Evolutionary conservation across 2,888 invertebrate species (phyloP).

Genomic region (Fragum sueziense): DNA sequence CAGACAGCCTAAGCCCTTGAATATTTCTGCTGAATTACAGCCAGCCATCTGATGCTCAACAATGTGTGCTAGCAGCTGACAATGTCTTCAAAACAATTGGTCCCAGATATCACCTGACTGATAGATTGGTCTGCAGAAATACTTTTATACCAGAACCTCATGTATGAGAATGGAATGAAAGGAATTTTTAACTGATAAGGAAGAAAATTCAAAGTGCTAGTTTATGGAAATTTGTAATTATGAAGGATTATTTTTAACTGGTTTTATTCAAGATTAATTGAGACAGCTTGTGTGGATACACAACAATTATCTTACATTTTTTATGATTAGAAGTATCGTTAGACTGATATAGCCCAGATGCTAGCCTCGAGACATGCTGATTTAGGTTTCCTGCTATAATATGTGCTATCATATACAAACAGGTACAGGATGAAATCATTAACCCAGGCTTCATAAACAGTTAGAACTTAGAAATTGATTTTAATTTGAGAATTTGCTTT

Average conservation of each 20-base stretch:
- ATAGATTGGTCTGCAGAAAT: neutral
- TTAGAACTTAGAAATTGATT: constrained; percentile 5
- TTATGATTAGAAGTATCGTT: constrained; percentile 12
- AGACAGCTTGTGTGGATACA: constrained; percentile 1
- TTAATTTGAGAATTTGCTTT: constrained; percentile 8
- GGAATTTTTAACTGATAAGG: neutral
- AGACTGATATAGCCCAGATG: constrained; percentile 19
- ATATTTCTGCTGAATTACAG: neutral
- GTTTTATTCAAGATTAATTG: neutral
- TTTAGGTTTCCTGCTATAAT: constrained; percentile 11
- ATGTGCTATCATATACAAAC: constrained; percentile 22
- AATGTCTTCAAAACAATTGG: constrained; percentile 17
- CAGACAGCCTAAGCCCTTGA: too few relatives aligned
- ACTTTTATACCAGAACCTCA: neutral
- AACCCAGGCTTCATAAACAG: constrained; percentile 9
- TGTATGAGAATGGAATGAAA: neutral
- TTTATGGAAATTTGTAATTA: neutral
- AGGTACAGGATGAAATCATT: constrained; percentile 23
- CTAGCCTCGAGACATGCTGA: constrained; percentile 13
- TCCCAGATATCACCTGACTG: constrained; percentile 15
- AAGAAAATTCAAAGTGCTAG: neutral
- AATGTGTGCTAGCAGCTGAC: constrained; percentile 14
- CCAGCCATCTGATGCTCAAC: neutral
- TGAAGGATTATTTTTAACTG: neutral
- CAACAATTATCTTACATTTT: constrained; percentile 10